phyloP scores from a whole-genome alignment of 2,113 vertebrate genomes.

The Pantherophis guttatus region DNA sequence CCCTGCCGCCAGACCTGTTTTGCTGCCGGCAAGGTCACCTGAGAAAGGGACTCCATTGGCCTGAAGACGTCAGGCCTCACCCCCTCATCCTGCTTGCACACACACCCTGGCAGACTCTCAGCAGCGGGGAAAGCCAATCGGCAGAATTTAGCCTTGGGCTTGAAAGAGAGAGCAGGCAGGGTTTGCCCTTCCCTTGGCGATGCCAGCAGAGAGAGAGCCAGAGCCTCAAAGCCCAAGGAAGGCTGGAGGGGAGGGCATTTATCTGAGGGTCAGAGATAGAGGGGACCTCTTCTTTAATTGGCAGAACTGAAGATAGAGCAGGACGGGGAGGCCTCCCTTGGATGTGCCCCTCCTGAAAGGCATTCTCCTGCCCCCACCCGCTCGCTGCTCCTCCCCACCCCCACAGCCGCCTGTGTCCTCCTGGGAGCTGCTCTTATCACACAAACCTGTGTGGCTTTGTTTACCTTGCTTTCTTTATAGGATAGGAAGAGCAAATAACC shows the following conservation, averaged over 20 bases:
- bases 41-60: background rate
- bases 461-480: background rate
- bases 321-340: background rate
- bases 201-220: background rate
- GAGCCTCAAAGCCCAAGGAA: background rate
- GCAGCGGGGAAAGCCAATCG: too few relatives aligned
- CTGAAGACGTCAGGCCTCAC: background rate
- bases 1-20: background rate
- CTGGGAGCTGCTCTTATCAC: background rate
- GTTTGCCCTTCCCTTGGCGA: background rate
- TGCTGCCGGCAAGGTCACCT: background rate
- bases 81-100: slow-evolving; percentile 6
- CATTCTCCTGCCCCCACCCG: too few relatives aligned
- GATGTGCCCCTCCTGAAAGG: background rate
- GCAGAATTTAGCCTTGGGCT: background rate
- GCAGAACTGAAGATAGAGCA: background rate
- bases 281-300: background rate
- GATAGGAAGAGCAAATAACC: background rate
- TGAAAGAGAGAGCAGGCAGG: background rate
- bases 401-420: background rate
- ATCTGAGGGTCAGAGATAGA: background rate
- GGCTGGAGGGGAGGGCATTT: background rate
- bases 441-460: background rate
- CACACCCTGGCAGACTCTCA: background rate
- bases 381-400: background rate